Evolutionary conservation across 2,797 vertebrate genomes (phyloP).

Genomic region (Helostoma temminkii): DNA sequence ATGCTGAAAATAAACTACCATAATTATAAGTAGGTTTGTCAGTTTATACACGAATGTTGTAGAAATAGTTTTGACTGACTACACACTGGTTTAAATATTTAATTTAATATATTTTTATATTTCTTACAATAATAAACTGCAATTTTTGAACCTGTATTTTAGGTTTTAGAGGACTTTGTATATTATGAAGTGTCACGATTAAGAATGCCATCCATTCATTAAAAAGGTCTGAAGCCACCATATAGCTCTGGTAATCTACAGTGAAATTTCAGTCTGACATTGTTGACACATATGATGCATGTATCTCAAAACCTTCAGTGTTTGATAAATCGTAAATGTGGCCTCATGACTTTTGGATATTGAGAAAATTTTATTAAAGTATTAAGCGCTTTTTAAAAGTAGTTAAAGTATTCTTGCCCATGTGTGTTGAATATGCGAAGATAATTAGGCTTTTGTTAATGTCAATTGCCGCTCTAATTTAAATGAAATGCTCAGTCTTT

Average conservation of each 20-base stretch:
- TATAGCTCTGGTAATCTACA: slow-evolving; percentile 47
- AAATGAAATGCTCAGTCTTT: slow-evolving; percentile 28
- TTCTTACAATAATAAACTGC: neutral
- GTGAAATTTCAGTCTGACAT: slow-evolving; percentile 52
- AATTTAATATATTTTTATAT: too few relatives aligned
- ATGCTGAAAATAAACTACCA: too few relatives aligned
- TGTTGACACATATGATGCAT: slow-evolving; percentile 52
- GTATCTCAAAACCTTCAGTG: slow-evolving; percentile 30
- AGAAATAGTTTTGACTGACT: neutral
- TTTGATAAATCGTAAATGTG: slow-evolving; percentile 64
- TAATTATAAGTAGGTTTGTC: too few relatives aligned
- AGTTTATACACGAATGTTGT: neutral
- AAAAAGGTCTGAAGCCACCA: slow-evolving; percentile 24
- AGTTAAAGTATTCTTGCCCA: slow-evolving; percentile 28
- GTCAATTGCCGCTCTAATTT: slow-evolving; percentile 34
- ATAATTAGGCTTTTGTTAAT: slow-evolving; percentile 32
- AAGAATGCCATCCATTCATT: slow-evolving; percentile 53
- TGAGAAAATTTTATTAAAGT: slow-evolving; percentile 40
- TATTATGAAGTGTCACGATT: slow-evolving; percentile 51
- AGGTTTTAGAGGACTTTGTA: slow-evolving; percentile 27
- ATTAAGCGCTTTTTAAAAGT: too few relatives aligned
- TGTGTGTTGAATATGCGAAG: slow-evolving; percentile 19
- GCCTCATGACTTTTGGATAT: slow-evolving; percentile 22
- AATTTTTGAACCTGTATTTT: slow-evolving; percentile 13
- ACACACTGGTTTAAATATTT: too few relatives aligned